Percentiles rank a stretch among this genome's conserved stretches.
phyloP scores from a whole-genome alignment of 2,888 invertebrate species.

The Cephus pygmeus region DNA sequence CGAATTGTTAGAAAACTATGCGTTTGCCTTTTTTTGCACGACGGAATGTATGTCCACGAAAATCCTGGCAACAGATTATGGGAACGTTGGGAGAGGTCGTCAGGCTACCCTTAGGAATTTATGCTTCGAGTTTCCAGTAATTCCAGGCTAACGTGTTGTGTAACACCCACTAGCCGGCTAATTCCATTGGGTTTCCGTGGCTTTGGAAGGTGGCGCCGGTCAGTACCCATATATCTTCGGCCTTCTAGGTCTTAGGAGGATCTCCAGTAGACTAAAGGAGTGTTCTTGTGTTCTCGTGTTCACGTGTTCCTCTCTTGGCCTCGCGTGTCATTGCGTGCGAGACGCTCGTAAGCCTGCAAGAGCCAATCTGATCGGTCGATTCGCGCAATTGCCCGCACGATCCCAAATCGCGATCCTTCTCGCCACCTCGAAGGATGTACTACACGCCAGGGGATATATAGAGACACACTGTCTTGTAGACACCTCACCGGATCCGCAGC shows the following conservation, averaged over 20 bases:
- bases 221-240: too few relatives aligned
- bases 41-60: background rate
- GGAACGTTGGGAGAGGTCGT: constrained; percentile 1
- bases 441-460: too few relatives aligned
- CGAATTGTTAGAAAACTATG: constrained; percentile 51
- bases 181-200: too few relatives aligned
- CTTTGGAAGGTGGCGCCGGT: too few relatives aligned
- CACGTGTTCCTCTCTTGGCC: constrained; percentile 8
- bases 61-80: constrained; percentile 15
- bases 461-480: background rate
- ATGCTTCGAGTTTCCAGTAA: constrained; percentile 9
- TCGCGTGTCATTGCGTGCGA: constrained; percentile 42
- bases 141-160: too few relatives aligned
- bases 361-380: constrained; percentile 53
- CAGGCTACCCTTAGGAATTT: background rate
- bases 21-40: constrained; percentile 15
- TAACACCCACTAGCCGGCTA: too few relatives aligned
- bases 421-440: too few relatives aligned
- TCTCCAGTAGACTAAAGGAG: too few relatives aligned
- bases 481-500: too few relatives aligned
- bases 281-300: too few relatives aligned
- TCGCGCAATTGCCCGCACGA: constrained; percentile 61
- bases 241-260: too few relatives aligned
- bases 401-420: constrained; percentile 53
- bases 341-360: constrained; percentile 48